A percentile compares a stretch with the other conserved stretches of the same genome.
These are phyloP conservation scores for Oligia fasciuncula DNA, from an alignment of 2,888 invertebrate species.

Conservation along the genomic window DNA sequence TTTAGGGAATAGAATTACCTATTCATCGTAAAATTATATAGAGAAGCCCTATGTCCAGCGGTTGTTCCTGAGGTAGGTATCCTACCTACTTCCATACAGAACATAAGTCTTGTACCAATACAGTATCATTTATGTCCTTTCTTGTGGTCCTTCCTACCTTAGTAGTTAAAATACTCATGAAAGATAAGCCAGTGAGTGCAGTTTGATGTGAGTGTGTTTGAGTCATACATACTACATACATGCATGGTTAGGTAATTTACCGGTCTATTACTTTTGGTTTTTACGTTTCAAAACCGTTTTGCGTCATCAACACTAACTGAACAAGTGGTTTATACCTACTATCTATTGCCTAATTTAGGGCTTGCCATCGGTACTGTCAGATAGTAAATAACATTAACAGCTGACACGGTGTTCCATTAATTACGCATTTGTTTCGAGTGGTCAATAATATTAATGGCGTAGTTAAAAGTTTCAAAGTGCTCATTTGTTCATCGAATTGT, in stretches of 20 bases:
- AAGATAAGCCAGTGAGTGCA: slow-evolving; percentile 35
- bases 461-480: slow-evolving; percentile 44
- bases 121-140: slow-evolving; percentile 1
- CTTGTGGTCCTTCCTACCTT: background rate
- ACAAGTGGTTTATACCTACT: background rate
- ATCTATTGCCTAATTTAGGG: slow-evolving; percentile 47
- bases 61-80: background rate
- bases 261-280: slow-evolving; percentile 42
- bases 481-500: slow-evolving; percentile 37
- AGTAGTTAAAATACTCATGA: background rate
- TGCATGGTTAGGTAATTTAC: slow-evolving; percentile 30
- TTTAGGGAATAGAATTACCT: background rate
- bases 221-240: slow-evolving; percentile 26
- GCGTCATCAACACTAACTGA: slow-evolving; percentile 17
- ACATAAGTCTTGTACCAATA: background rate
- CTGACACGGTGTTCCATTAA: slow-evolving; percentile 38
- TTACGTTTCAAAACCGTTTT: slow-evolving; percentile 48
- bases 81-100: background rate
- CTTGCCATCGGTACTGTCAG: slow-evolving; percentile 10
- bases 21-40: background rate
- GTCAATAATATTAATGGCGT: slow-evolving; percentile 36
- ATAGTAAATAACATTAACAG: slow-evolving; percentile 20
- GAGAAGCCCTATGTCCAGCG: background rate
- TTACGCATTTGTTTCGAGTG: slow-evolving; percentile 41
- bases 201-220: background rate